Percentiles rank a stretch among this genome's conserved stretches.
These are phyloP conservation scores for Electrona antarctica DNA, from an alignment of 2,113 vertebrate species.

Conservation along the genomic window DNA sequence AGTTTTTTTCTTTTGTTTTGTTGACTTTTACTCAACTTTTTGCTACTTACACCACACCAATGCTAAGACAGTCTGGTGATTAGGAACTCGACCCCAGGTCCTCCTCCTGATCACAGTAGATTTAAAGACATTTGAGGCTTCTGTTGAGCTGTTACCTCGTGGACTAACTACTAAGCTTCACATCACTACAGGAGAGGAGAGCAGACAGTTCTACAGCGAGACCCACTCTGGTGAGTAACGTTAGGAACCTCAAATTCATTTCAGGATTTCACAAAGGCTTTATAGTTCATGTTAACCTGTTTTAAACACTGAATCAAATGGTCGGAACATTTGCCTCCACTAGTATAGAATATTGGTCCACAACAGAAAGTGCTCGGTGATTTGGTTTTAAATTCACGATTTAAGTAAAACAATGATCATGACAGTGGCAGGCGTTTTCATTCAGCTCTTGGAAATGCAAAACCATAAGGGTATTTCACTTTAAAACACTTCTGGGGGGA, in stretches of 20 bases:
- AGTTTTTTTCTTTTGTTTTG: slow-evolving; percentile 44
- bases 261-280: background rate
- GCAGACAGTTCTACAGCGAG: slow-evolving; percentile 9
- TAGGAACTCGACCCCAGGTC: background rate
- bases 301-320: background rate
- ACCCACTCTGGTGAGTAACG: slow-evolving; percentile 60
- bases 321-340: background rate
- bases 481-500: too few species aligned
- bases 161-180: slow-evolving; percentile 4
- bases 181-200: slow-evolving; percentile 7
- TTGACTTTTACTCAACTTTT: slow-evolving; percentile 58
- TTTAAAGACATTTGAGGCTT: background rate
- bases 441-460: too few species aligned
- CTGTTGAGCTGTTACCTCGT: background rate
- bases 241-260: too few species aligned
- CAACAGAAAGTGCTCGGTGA: too few species aligned
- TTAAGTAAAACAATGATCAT: too few species aligned
- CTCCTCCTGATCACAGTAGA: background rate
- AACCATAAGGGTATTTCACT: too few species aligned
- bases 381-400: too few species aligned
- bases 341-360: too few species aligned
- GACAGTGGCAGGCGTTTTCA: too few species aligned
- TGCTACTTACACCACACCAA: slow-evolving; percentile 47
- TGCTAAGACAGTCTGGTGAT: background rate
- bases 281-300: background rate